Evolutionary conservation across 2,888 invertebrate genomes (phyloP).

Genomic region (Zootermopsis nevadensis): DNA sequence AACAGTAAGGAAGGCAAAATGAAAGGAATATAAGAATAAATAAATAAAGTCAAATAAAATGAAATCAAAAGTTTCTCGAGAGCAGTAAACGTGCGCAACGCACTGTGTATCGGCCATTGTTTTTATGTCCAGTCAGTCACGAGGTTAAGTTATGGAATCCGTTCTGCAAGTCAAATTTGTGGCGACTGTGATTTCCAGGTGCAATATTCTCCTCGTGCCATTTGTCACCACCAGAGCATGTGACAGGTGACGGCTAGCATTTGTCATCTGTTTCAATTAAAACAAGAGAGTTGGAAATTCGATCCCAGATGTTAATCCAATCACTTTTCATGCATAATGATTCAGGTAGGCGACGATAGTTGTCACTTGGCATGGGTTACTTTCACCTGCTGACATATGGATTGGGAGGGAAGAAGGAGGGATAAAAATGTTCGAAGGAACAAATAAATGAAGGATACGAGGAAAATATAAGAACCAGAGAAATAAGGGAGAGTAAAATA

Average conservation of each 20-base stretch:
- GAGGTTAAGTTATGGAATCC: background rate
- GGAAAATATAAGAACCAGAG: no score
- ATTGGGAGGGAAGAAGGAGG: background rate
- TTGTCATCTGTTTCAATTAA: slow-evolving; percentile 36
- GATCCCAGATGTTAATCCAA: slow-evolving; percentile 27
- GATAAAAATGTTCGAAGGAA: background rate
- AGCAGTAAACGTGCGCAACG: no score
- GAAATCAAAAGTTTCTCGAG: no score
- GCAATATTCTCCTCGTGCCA: background rate
- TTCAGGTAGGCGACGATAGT: no score
- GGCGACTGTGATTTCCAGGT: background rate
- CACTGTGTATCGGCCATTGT: no score
- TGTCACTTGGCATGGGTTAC: no score
- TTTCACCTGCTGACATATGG: no score
- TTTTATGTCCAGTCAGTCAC: background rate
- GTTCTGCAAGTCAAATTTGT: slow-evolving; percentile 5
- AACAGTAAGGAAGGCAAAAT: background rate
- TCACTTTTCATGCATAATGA: background rate
- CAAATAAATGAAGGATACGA: no score
- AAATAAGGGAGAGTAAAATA: no score
- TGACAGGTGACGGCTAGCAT: slow-evolving; percentile 18
- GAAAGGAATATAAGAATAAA: background rate
- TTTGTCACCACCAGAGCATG: slow-evolving; percentile 35
- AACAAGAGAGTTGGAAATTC: background rate
- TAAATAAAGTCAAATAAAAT: no score